A percentile compares a stretch with the other conserved stretches of the same genome.
Evolutionary conservation across 2,113 vertebrate genomes (phyloP).

Genomic region (Bettongia penicillata): DNA sequence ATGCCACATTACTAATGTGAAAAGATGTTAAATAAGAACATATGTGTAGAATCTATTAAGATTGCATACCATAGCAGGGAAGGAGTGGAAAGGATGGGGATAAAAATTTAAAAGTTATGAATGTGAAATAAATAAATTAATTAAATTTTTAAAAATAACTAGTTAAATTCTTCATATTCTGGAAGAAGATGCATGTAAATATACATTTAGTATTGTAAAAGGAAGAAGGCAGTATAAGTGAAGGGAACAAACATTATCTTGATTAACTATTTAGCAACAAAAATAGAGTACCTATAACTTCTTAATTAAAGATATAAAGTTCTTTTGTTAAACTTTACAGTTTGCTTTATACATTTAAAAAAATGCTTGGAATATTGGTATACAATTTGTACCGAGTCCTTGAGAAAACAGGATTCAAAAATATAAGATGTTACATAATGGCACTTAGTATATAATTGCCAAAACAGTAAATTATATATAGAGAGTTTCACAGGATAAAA

Average conservation of each 20-base stretch:
- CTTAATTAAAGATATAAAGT: background rate
- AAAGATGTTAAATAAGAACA: too few relatives aligned
- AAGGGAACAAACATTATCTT: background rate
- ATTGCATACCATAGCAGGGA: too few relatives aligned
- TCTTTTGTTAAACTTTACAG: background rate
- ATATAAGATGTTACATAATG: background rate
- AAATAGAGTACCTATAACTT: background rate
- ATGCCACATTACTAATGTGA: too few relatives aligned
- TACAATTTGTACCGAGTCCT: too few relatives aligned
- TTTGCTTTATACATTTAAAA: background rate
- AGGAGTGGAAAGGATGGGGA: too few relatives aligned
- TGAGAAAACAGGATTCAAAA: background rate
- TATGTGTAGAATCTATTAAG: too few relatives aligned
- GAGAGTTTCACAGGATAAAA: background rate
- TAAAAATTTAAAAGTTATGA: too few relatives aligned
- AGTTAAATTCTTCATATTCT: background rate
- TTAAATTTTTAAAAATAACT: too few relatives aligned
- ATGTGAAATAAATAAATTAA: too few relatives aligned
- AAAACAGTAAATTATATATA: background rate
- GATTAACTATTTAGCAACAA: background rate
- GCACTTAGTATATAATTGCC: background rate
- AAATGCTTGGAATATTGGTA: too few relatives aligned
- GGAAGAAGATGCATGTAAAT: background rate
- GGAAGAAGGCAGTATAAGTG: background rate
- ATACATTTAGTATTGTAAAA: background rate